Conservation (phyloP, 2,888 invertebrate species). For the Crocallis elinguaria region DNA sequence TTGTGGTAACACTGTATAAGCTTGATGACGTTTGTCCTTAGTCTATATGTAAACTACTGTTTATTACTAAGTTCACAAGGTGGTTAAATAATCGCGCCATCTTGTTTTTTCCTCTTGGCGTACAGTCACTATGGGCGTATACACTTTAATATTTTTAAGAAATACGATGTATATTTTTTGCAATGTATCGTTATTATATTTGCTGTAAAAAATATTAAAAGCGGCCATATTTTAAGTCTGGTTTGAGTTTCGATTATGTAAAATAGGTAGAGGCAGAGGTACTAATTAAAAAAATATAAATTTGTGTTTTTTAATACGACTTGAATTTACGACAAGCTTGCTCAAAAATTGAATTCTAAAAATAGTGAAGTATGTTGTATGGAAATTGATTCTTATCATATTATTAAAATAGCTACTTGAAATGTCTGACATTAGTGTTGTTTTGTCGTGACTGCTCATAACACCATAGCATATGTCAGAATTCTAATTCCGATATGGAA, state of each 20-base stretch:
- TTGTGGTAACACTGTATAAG: too few species aligned
- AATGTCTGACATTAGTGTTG: too few species aligned
- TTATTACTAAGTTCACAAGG: too few species aligned
- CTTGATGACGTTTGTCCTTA: too few species aligned
- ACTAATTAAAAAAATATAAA: conserved; percentile 16
- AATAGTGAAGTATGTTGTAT: neutral
- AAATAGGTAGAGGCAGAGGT: conserved; percentile 53
- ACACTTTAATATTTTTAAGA: conserved; percentile 41
- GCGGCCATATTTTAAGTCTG: conserved; percentile 72
- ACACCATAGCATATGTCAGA: too few species aligned
- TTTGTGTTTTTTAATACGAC: neutral
- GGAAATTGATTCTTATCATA: neutral
- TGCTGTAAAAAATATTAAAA: conserved; percentile 45
- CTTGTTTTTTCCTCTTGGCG: neutral
- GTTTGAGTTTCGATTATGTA: conserved; percentile 58
- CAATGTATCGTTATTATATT: conserved; percentile 64
- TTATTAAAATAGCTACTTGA: too few species aligned
- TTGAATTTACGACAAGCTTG: neutral
- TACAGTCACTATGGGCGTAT: neutral
- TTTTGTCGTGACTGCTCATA: too few species aligned
- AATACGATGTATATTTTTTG: conserved; percentile 71
- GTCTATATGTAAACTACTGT: too few species aligned
- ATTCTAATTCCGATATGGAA: too few species aligned
- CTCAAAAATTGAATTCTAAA: neutral
- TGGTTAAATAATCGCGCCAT: neutral